Percentiles rank a stretch among this genome's conserved stretches.
Conservation (phyloP, 2,113 vertebrate genomes). For the Heliornis fulica region DNA sequence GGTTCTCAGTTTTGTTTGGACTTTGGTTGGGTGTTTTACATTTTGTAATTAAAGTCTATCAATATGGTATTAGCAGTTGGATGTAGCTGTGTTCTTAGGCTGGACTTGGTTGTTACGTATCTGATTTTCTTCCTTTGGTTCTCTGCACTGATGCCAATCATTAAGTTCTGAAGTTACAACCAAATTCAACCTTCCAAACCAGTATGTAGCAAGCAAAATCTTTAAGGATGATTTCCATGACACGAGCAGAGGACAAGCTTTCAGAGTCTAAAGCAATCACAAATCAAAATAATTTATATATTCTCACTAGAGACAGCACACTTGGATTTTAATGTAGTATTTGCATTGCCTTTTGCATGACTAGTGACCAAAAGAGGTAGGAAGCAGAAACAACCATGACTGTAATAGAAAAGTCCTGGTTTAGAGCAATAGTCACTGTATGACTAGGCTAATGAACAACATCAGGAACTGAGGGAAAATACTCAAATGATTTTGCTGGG, state of each 20-base stretch:
- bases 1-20: slow-evolving; percentile 23
- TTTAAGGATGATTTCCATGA: neutral
- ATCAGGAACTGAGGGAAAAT: neutral
- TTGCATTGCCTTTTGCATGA: neutral
- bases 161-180: neutral
- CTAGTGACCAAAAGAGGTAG: neutral
- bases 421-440: neutral
- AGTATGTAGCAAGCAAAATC: neutral
- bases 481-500: neutral
- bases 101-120: neutral
- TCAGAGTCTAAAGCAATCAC: neutral
- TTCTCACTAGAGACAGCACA: neutral
- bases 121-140: neutral
- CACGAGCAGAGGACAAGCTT: neutral
- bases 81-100: neutral
- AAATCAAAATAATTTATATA: neutral
- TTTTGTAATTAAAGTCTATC: slow-evolving; percentile 13
- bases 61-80: neutral
- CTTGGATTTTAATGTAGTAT: neutral
- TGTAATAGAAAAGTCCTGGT: neutral
- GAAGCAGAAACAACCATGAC: neutral
- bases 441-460: neutral
- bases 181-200: neutral
- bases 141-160: neutral
- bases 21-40: neutral